Base-by-base conservation (phyloP, 1,140 invertebrate genomes). In the Galleria mellonella region DNA sequence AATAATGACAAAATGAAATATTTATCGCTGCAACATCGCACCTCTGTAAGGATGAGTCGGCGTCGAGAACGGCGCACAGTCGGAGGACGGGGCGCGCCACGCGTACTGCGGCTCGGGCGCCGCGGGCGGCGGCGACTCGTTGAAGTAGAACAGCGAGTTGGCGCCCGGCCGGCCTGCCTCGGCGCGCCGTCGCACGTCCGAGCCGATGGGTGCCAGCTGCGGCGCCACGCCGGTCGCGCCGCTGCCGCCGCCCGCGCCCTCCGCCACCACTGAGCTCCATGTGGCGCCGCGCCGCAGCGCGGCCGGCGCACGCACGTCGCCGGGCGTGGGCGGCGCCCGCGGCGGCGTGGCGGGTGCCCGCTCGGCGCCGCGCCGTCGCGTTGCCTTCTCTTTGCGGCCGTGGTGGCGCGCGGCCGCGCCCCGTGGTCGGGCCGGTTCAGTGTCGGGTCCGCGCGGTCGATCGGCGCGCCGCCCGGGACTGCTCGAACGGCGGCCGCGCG, bases 121-220 rank as follows among this genome's bases (percentile, higher is more conserved):
- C n/a, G 96, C 89, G 0, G 90, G 88, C 23, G 97, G 71, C 4
- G 41, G 28, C 14, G 51, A 33, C 13, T 54, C 58, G 52, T 72
- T 73, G 57, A 65, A 76, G 59, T 69, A 73, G 62, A 76, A 76
- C 43, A 76, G 51, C 17, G 67, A 69, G 55, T 69, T 52, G 64
- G 61, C 35, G 50, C 37, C 36, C 17, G 39, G 41, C 54, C 45
- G 38, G 55, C 63, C 45, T 47, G 61, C 4, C 58, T 55, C 62
- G 7, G 44, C 36, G 39, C 60, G 55, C 4, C 61, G 56, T n/a
- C 62, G 62, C 37, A 63, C 65, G 55, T 65, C 61, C 37, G 49
- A 47, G 29, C 47, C 51, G 44, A 49, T 54, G 43, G 59, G 52
- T 15, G 59, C 45, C 38, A 51, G 49, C 38, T 45, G 50, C 47